These are phyloP conservation scores for Rhopalosiphum maidis DNA, from an alignment of 1,140 invertebrate species.

Conservation along the genomic window DNA sequence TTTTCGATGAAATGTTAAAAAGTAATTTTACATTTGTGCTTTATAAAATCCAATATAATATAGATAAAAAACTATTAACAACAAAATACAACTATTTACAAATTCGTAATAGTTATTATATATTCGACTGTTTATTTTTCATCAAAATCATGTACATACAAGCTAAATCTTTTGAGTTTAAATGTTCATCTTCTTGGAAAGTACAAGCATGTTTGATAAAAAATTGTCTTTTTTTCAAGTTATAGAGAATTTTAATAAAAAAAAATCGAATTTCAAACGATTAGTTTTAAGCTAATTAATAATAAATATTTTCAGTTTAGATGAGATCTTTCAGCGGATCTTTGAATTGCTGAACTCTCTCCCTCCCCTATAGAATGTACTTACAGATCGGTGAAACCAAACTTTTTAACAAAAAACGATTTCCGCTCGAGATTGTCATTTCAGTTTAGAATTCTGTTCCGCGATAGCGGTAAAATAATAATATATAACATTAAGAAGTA, in stretches of 20 bases:
- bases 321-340: neutral
- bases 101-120: neutral
- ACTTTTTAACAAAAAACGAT: neutral
- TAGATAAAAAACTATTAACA: neutral
- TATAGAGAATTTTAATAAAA: too few species aligned
- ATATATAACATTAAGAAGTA: neutral
- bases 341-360: neutral
- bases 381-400: neutral
- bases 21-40: neutral
- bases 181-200: neutral
- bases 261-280: too few species aligned
- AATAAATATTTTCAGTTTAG: neutral
- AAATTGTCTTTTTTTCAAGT: too few species aligned
- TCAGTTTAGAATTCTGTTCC: too few species aligned
- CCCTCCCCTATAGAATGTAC: too few species aligned
- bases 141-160: neutral
- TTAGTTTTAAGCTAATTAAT: too few species aligned
- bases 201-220: too few species aligned
- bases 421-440: neutral
- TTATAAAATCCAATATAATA: neutral
- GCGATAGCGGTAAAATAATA: neutral
- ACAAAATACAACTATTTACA: neutral
- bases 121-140: neutral
- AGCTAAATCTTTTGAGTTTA: neutral
- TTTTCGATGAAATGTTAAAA: neutral